Evolutionary conservation across 2,797 vertebrate genomes (phyloP).

Genomic region (Percopsis omiscomaycus): DNA sequence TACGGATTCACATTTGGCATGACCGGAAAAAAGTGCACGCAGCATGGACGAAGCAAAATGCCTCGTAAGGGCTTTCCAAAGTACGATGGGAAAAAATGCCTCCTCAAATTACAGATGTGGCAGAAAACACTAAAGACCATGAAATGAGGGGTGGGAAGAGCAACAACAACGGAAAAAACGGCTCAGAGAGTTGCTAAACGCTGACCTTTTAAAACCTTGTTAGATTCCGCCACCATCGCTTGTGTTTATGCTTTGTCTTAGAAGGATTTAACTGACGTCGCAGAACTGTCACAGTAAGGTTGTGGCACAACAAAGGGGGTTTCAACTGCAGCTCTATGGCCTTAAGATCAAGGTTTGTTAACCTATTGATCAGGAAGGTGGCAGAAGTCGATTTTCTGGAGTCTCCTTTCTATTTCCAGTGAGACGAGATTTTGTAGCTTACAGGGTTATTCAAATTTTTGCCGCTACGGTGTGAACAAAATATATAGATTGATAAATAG

Average conservation of each 20-base stretch:
- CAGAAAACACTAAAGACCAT: background rate
- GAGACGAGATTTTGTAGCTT: too few species aligned
- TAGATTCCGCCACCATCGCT: constrained; percentile 10
- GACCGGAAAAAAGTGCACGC: too few species aligned
- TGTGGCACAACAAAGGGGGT: background rate
- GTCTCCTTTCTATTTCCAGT: too few species aligned
- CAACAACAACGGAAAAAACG: background rate
- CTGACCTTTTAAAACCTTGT: constrained; percentile 39
- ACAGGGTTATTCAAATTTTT: too few species aligned
- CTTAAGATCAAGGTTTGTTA: background rate
- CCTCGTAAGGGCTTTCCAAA: background rate
- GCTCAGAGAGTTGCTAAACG: constrained; percentile 22
- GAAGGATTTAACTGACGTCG: constrained; percentile 7
- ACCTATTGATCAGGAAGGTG: background rate
- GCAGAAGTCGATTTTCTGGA: background rate
- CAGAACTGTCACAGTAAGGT: constrained; percentile 14
- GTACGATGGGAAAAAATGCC: too few species aligned
- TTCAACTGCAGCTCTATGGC: background rate
- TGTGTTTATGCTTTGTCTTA: constrained; percentile 27
- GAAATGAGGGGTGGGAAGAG: background rate
- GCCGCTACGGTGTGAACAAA: too few species aligned
- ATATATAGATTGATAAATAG: too few species aligned
- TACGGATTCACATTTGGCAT: too few species aligned
- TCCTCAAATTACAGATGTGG: background rate
- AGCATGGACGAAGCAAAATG: too few species aligned